Evolutionary conservation across 2,797 vertebrate species (phyloP).

Genomic region (Crocidura indochinensis): DNA sequence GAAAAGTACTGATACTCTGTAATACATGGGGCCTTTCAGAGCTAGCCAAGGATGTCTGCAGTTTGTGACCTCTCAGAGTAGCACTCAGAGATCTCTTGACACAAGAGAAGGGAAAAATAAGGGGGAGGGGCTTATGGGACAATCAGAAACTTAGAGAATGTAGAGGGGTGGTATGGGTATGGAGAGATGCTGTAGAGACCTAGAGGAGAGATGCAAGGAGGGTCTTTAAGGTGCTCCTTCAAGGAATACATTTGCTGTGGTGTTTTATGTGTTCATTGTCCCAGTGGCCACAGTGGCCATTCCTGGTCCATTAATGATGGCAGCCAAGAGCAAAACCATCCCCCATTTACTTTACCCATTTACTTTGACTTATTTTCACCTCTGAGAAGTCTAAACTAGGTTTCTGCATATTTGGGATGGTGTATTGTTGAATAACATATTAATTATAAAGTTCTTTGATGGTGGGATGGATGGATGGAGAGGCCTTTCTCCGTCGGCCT

Average conservation of each 20-base stretch:
- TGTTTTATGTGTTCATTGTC: not conserved
- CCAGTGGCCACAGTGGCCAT: not conserved
- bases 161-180: fast-evolving
- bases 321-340: not conserved
- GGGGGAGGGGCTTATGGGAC: no score
- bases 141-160: not conserved
- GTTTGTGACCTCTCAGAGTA: not conserved
- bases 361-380: no score
- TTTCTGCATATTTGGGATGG: no score
- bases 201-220: fast-evolving
- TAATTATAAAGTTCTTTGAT: no score
- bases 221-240: not conserved
- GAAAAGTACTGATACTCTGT: not conserved
- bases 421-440: no score
- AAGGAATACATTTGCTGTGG: not conserved
- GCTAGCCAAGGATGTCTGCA: not conserved
- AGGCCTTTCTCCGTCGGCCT: no score
- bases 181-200: not conserved
- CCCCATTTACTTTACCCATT: no score
- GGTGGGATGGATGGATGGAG: no score
- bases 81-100: not conserved
- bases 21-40: not conserved
- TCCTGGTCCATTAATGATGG: no score
- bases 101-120: no score
- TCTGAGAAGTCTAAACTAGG: no score